Evolutionary conservation across 1,140 invertebrate genomes (phyloP), one percentile per base, ranked within the genome.

Genomic region (Trichomalopsis sarcophagae): DNA sequence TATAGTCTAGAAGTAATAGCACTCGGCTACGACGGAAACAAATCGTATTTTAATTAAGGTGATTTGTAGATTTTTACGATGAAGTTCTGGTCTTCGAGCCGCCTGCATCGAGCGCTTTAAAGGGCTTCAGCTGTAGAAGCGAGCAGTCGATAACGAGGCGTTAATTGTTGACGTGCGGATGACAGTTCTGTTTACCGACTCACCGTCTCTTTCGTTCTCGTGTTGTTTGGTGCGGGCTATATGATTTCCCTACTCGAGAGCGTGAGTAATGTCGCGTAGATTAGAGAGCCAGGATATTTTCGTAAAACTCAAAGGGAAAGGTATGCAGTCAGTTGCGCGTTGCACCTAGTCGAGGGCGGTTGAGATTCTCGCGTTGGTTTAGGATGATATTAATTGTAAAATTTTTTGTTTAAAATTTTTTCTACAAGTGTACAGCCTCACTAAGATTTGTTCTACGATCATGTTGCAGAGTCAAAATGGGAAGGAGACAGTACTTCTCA

Each of bases 381-480:
- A 44, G 11, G 0, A 73, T 30, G 69, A 30, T n/a, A 33, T 71
- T 30, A 33, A 71, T 71, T 71, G 27, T 73, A 73, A 33, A 30
- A 71, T 14, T 33, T 36, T 10, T 11, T 71, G 23, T 71, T 11
- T 73, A 2, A 27, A 17, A 21, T 36, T 73, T 69, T 4, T 23
- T 10, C 21, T 47, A 7, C 7, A 44, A 68, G 13, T 71, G 23
- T n/a, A 81, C 23, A 4, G 0, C n/a, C 47, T 30, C 44, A 17
- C 55, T 73, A 17, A 75, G 21, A 36, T 73, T 68, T 73, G 11
- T 77, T 9, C 1, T 21, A 66, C 68, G 36, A 27, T 77, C 50
- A 11, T 66, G 27, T 91, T 92, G 85, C 88, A 93, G 93, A 89
- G 92, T 92, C 93, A 93, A 93, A 91, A 93, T 93, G 93, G 93